Evolutionary conservation across 2,113 vertebrate species (phyloP).

Genomic region (Agelaius phoeniceus): DNA sequence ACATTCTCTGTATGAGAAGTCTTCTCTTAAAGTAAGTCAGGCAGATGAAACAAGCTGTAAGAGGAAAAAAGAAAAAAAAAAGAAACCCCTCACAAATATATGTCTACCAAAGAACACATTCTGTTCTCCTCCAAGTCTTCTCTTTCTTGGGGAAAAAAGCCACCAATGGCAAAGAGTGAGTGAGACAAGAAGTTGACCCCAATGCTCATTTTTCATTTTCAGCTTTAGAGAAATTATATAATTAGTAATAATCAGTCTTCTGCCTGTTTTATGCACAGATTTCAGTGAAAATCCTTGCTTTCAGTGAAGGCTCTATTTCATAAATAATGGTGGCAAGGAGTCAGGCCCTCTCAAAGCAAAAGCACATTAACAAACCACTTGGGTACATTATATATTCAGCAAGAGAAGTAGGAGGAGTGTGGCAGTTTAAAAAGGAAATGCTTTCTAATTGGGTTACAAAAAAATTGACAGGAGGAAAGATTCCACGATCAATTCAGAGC

Average conservation of each 20-base stretch:
- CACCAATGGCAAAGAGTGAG: neutral
- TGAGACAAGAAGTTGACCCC: neutral
- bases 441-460: neutral
- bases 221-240: neutral
- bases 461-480: neutral
- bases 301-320: neutral
- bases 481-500: neutral
- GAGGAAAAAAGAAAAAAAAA: neutral
- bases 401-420: neutral
- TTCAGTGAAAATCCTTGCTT: neutral
- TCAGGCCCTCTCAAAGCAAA: neutral
- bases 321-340: neutral
- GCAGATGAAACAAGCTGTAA: neutral
- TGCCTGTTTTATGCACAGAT: neutral
- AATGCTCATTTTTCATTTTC: neutral
- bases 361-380: slow-evolving; percentile 24
- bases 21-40: neutral
- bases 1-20: neutral
- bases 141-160: neutral
- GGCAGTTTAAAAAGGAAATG: neutral
- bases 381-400: neutral
- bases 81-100: neutral
- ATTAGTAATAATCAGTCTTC: neutral
- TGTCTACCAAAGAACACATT: neutral
- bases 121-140: neutral